Conservation (phyloP, 2,888 invertebrate species). For the Creontiades dilutus region DNA sequence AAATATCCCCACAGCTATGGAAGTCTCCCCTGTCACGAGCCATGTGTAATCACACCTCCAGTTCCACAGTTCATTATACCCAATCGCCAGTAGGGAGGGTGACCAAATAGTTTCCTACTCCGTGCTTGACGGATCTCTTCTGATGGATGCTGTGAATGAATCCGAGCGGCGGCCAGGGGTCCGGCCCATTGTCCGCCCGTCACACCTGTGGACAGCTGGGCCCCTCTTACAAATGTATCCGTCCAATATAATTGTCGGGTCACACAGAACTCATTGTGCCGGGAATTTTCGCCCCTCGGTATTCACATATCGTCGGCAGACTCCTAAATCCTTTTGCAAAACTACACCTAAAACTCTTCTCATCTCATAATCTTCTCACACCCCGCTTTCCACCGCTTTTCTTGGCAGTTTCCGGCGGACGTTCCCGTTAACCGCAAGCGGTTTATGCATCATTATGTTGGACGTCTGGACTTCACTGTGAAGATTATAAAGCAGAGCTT, state of each 20-base stretch:
- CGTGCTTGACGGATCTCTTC: not conserved
- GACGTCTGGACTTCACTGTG: not conserved
- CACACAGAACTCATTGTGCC: conserved; percentile 22
- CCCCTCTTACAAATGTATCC: conserved; percentile 45
- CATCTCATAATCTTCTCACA: not conserved
- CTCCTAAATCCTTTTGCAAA: conserved; percentile 27
- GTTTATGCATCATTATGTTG: not conserved
- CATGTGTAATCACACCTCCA: conserved; percentile 9
- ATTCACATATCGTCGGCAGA: not conserved
- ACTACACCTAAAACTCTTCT: conserved; percentile 9
- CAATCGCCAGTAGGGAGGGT: conserved; percentile 2
- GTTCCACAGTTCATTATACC: conserved; percentile 1
- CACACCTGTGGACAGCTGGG: conserved; percentile 53
- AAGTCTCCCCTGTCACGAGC: not conserved
- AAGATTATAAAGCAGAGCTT: not conserved
- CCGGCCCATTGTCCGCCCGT: conserved; percentile 13
- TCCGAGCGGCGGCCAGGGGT: conserved; percentile 27
- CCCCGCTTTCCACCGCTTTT: not conserved
- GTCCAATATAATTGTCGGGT: conserved; percentile 36
- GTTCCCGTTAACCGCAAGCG: not conserved
- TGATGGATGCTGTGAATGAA: conserved; percentile 33
- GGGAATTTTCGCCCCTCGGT: not conserved
- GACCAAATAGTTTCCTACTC: conserved; percentile 1
- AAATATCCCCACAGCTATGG: no score
- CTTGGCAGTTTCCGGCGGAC: conserved; percentile 20